Evolutionary conservation across 2,797 vertebrate genomes (phyloP), one percentile per base, ranked within the genome.

Genomic region (Pseudomugil gertrudae): DNA sequence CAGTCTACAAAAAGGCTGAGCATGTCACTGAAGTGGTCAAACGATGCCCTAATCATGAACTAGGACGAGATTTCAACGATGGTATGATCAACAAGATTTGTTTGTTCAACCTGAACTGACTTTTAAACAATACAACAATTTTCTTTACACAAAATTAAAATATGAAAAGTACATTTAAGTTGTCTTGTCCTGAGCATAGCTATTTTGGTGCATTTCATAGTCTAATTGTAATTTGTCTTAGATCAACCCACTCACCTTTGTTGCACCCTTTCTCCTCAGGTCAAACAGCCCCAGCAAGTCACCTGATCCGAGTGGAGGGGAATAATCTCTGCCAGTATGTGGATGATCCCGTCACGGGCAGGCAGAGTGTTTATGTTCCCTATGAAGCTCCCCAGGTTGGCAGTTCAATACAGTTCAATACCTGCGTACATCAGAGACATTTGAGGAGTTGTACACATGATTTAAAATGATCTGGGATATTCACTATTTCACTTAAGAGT

Each of bases 21-120:
- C 98, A 99, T 0, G 95, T 99, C 86, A 99, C 98, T 0, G 98
- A 99, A 66, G 96, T 99, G 64, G 98, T 99, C 73, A 99, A 99
- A 13, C 95, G 98, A 64, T 99, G 98, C 81, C 98, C 98, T 74
- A 99, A 99, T 91, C 98, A 99, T 0, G 98, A 99, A 76, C 95
- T 99, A 0, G 97, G 98, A 26, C 92, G 97, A 0, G 97, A 99
- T 85, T 98, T 98, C 78, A 99, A 99, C 0, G 98, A 99, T 0
- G 95, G 98, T 99, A 78, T 9, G 9, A 33, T 43, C 21, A 57
- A 24, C 26, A 32, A 10, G 29, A 61, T 19, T 21, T 33, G n/a
- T 59, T 6, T 2, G 9, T 40, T 40, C n/a, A 17, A 40, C 38
- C 15, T 60, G 7, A 23, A 40, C n/a, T 55, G 19, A n/a, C n/a